Conservation (phyloP, 2,113 vertebrate species). For the Egretta garzetta region DNA sequence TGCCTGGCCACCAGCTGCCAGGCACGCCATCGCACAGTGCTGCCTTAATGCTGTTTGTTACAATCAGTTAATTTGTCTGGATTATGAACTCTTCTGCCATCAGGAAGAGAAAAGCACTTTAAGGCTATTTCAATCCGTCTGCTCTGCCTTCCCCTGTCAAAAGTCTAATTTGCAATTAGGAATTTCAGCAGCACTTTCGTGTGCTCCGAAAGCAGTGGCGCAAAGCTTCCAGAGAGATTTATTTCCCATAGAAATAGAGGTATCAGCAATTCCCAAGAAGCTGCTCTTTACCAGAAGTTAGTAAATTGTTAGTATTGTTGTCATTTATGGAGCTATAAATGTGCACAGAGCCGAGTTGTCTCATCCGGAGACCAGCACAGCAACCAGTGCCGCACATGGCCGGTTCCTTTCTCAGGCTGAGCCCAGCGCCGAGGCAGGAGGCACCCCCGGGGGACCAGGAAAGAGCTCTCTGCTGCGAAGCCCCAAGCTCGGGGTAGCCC, state of each 20-base stretch:
- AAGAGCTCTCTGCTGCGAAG: not conserved
- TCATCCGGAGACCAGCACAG: fast-evolving
- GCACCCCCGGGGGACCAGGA: fast-evolving
- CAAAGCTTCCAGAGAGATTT: constrained; percentile 39
- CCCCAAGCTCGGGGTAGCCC: not conserved
- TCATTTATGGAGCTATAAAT: not conserved
- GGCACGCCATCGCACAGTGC: not conserved
- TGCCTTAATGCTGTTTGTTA: constrained; percentile 44
- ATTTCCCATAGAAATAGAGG: constrained; percentile 6
- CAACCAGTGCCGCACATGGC: fast-evolving
- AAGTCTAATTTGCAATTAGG: constrained; percentile 48
- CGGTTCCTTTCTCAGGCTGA: not conserved
- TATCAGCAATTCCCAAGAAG: constrained; percentile 46
- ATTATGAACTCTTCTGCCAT: constrained; percentile 50
- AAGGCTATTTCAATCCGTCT: constrained; percentile 48
- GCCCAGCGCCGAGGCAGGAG: not conserved
- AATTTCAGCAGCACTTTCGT: constrained; percentile 44
- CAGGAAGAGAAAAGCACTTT: constrained; percentile 19
- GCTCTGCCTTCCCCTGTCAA: constrained; percentile 45
- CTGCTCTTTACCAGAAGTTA: constrained; percentile 16
- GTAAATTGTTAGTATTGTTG: constrained; percentile 22
- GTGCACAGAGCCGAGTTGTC: not conserved
- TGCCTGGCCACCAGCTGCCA: constrained; percentile 65
- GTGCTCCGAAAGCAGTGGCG: constrained; percentile 31
- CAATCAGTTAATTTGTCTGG: constrained; percentile 45